Evolutionary conservation across 2,888 invertebrate species (phyloP), one percentile per base, ranked within the genome.

Genomic region (Nephrotoma flavescens): DNA sequence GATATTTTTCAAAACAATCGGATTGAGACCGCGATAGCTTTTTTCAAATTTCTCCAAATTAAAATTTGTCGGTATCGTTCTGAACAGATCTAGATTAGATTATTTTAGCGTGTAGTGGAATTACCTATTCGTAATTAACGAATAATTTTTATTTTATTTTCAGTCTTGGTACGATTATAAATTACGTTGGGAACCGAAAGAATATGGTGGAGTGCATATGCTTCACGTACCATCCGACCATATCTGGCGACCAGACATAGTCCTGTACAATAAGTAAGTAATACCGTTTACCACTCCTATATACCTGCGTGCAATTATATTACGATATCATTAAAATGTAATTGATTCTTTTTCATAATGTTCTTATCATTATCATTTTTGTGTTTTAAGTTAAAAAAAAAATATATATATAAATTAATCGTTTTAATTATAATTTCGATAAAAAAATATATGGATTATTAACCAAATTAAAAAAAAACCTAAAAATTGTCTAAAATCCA

Each of bases 161-260:
- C 92, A 96, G 95, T 95, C 95, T 88, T 97, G 97, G 97, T 95
- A 95, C 91, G 96, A 97, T 91, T 96, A 96, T 92, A 96, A 96
- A 91, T 92, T 97, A 87, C 94, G 95, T 89, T 96, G 97, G 97
- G 96, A 97, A 91, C 96, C 96, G 41, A 94, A 94, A 89, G 96
- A 96, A 90, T 96, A 96, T 90, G 96, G 96, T 41, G 96, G 96
- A 86, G 96, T 96, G 87, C 95, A 95, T 90, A 96, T 96, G 94
- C 92, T 96, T 87, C 96, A 96, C 91, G 96, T 96, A 88, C 96
- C 96, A 88, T 96, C 96, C 87, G 96, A 96, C 91, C 95, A 96
- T 91, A 96, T 96, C 89, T 96, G 96, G 94, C 93, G 96, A 88
- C 96, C 96, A 86, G 96, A 96, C 91, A 96, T 96, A 91, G 95